Evolutionary conservation across 2,113 vertebrate species (phyloP).

Genomic region (Oryzias javanicus): DNA sequence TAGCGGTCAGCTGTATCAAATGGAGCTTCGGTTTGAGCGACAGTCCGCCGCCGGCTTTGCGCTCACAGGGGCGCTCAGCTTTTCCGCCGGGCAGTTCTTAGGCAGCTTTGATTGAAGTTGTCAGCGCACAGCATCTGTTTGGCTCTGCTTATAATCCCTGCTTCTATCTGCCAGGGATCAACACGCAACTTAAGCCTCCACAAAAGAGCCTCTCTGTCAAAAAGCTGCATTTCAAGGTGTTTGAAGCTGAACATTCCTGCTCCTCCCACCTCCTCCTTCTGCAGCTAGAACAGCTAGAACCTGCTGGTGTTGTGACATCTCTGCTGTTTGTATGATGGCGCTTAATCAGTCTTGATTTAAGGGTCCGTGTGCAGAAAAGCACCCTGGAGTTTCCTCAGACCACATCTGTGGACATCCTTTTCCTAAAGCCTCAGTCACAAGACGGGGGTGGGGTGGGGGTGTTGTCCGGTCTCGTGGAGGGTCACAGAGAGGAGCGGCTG

Average conservation of each 20-base stretch:
- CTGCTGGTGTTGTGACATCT: background rate
- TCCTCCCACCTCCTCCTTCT: background rate
- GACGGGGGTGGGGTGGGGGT: no score
- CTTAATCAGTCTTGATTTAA: background rate
- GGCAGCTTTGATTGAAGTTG: slow-evolving; percentile 37
- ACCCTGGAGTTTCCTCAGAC: background rate
- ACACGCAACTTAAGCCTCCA: slow-evolving; percentile 25
- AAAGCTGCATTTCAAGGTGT: background rate
- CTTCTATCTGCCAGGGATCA: slow-evolving; percentile 21
- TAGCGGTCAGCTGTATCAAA: slow-evolving; percentile 52
- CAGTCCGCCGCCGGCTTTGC: slow-evolving; percentile 37
- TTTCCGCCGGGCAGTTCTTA: slow-evolving; percentile 22
- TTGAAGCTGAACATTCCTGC: slow-evolving; percentile 20
- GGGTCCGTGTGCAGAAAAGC: background rate
- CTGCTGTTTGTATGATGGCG: background rate
- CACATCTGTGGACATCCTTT: no score
- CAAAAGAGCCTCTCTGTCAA: slow-evolving; percentile 32
- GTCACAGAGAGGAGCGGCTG: no score
- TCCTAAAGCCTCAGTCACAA: no score
- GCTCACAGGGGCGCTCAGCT: slow-evolving; percentile 23
- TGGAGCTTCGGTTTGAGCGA: slow-evolving; percentile 35
- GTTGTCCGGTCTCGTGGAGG: no score
- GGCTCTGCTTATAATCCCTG: background rate
- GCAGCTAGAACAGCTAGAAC: background rate
- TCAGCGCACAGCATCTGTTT: slow-evolving; percentile 9